Evolutionary conservation across 2,888 invertebrate species (phyloP), one percentile per base, ranked within the genome.

Genomic region (Mellilla xanthometata): DNA sequence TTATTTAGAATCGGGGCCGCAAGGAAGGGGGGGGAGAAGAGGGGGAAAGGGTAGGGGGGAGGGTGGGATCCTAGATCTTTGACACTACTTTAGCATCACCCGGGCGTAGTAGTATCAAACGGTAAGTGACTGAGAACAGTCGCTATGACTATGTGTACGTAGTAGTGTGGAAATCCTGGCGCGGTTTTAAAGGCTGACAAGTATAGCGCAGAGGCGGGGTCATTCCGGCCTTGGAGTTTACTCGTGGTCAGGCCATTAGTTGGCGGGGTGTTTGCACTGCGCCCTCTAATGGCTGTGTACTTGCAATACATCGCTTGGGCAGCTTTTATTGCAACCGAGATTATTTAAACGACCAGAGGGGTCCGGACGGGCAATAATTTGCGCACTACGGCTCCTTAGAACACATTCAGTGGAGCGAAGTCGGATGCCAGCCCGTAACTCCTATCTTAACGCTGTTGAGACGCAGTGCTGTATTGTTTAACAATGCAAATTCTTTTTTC

Each of bases 321-420:
- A 56, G 68, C 64, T 72, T 78, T 79, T 79, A 81, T 78, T 78
- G 74, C 78, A 64, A 60, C 71, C 58, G 65, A 77, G 77, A 78
- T 80, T 81, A 81, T 78, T 76, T 81, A 78, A 79, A 79, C 77
- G 72, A 73, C 71, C 62, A 45, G 49, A 35, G 46, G 19, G 39
- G 31, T 19, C 46, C 13, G 45, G 41, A 39, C 46, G 58, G 61
- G 71, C 66, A 65, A 79, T 78, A 76, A 78, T 69, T 78, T 62
- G 61, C 56, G 57, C n/a, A 62, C 62, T 55, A 31, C 46, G 30
- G 39, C 36, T 40, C 23, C 46, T 46, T 58, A 44, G 58, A 64
- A 62, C 56, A 59, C 59, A 60, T 62, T 66, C 56, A 56, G 54
- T 50, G 40, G 52, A 43, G 50, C 46, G 52, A 65, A 72, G 72